Percentiles rank a stretch among this genome's conserved stretches.
Evolutionary conservation across 1,140 invertebrate species (phyloP).

Genomic region (Calephelis nemesis): DNA sequence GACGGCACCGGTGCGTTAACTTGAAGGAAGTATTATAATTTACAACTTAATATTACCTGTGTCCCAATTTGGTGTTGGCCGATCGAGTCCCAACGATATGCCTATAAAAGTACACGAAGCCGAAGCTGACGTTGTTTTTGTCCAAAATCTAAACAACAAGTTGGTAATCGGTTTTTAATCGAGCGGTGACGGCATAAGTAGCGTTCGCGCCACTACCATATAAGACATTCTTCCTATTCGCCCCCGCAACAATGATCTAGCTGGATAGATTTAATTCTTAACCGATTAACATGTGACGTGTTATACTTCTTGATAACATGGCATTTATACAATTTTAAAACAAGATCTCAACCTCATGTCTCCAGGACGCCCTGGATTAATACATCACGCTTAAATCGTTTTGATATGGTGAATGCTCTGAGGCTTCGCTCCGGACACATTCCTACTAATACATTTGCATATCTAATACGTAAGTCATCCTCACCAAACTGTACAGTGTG

Average conservation of each 20-base stretch:
- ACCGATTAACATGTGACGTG: not conserved
- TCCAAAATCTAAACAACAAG: conserved; percentile 51
- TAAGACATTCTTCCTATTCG: conserved; percentile 69
- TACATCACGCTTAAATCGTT: too few species aligned
- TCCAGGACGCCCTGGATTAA: too few species aligned
- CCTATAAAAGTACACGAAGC: conserved; percentile 58
- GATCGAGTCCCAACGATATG: conserved; percentile 54
- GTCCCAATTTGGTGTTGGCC: conserved; percentile 38
- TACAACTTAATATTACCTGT: conserved; percentile 5
- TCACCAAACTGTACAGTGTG: too few species aligned
- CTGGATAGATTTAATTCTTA: conserved; percentile 31
- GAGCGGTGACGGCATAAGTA: conserved; percentile 60
- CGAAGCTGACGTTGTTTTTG: conserved; percentile 47
- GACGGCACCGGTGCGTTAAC: not conserved
- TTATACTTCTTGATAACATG: not conserved
- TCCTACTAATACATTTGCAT: too few species aligned
- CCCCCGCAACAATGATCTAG: conserved; percentile 51
- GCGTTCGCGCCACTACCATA: conserved; percentile 53
- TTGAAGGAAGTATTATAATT: conserved; percentile 12
- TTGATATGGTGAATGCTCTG: too few species aligned
- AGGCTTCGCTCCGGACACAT: too few species aligned
- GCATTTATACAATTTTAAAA: too few species aligned
- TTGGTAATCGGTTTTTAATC: conserved; percentile 50
- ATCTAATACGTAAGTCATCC: too few species aligned
- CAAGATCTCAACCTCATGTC: too few species aligned